Conservation (phyloP, 2,888 invertebrate genomes). For the Omphaloscelis lunosa region DNA sequence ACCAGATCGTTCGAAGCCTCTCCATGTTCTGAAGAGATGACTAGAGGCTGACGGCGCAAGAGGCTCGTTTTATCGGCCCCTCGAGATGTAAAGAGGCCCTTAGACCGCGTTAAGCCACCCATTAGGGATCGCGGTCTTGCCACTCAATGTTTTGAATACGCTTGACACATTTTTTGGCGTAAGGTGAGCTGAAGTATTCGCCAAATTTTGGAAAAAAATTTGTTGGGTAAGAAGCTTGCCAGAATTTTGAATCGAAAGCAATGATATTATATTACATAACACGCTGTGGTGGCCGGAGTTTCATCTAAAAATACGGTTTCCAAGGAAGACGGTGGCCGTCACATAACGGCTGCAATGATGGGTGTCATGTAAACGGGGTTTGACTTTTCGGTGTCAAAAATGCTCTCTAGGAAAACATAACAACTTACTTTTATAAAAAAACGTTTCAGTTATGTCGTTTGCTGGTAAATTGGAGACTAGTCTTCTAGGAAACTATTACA, state of each 20-base stretch:
- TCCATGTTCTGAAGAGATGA: constrained; percentile 60
- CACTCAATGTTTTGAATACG: constrained; percentile 61
- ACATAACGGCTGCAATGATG: too few species aligned
- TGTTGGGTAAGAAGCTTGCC: background rate
- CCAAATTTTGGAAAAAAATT: constrained; percentile 43
- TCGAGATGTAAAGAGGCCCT: constrained; percentile 59
- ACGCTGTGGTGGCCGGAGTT: background rate
- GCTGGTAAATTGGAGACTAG: too few species aligned
- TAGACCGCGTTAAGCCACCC: constrained; percentile 67
- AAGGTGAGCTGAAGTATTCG: constrained; percentile 36
- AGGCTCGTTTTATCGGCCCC: constrained; percentile 68
- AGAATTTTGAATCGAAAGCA: constrained; percentile 14
- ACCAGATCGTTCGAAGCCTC: constrained; percentile 65
- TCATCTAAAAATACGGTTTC: too few species aligned
- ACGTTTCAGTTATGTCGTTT: too few species aligned
- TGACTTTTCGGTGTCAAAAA: too few species aligned
- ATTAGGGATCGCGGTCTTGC: constrained; percentile 65
- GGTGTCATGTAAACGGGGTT: too few species aligned
- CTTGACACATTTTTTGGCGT: constrained; percentile 69
- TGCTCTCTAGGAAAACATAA: too few species aligned
- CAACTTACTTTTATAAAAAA: too few species aligned
- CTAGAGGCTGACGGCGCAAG: constrained; percentile 69
- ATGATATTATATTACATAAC: background rate
- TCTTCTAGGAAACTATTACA: too few species aligned
- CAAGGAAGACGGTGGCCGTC: too few species aligned